Base-by-base conservation (phyloP, 2,888 invertebrate species). In the Morpho achilles region DNA sequence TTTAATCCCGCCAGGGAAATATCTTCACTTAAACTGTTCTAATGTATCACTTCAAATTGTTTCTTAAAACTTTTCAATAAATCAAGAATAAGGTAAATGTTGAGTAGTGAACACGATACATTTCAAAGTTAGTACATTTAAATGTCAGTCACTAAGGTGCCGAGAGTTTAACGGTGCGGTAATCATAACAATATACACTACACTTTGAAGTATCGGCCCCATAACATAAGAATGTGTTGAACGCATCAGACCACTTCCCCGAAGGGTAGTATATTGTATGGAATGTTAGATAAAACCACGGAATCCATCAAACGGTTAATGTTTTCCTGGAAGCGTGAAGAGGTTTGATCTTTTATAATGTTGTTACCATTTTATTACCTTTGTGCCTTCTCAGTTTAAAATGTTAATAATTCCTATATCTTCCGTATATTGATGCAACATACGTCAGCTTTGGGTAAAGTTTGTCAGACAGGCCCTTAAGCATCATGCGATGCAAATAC, bases 201-300 rank as follows among this genome's bases (percentile, higher is more conserved):
- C 70, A 71, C 71, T 72, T 72, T 63, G 65, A 63, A 66, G 65
- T 67, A 67, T 68, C 70, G 67, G 67, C 70, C 63, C 69, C 69
- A 74, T 78, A 77, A 75, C 74, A 69, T 55, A 71, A 72, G 79
- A 82, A 86, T 81, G 79, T 79, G 79, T 81, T 79, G 80, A 78
- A 75, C 72, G 71, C 74, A 68, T 72, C 71, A 69, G 69, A 77
- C 73, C 66, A 70, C 73, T 83, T 83, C 80, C 68, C 54, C 73
- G 79, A 84, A 82, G 67, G 72, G 48, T 55, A 53, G 55, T 62
- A 59, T 60, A 50, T 59, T 58, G 54, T 53, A 53, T 60, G 55
- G 54, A 56, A 43, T 50, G 54, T 53, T 56, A 63, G 65, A 62
- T 63, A 61, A 63, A 60, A 58, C 60, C 53, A 53, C 58, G 56